Base-by-base conservation (phyloP, 2,113 vertebrate genomes). In the Clinocottus analis region DNA sequence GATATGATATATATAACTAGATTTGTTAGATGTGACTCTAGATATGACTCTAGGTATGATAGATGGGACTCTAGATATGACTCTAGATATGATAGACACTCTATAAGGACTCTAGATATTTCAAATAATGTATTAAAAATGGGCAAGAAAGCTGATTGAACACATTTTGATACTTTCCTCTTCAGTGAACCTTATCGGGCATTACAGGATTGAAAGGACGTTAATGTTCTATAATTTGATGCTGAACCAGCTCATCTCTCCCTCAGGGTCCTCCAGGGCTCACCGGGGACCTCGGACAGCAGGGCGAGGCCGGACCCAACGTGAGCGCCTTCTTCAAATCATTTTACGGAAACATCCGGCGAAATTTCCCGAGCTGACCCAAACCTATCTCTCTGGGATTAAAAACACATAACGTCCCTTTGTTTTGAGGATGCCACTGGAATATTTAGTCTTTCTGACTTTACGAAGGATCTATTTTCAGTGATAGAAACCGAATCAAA, bases 251-350 rank as follows among this genome's bases (percentile, higher is more conserved):
- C 5, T 77, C 35, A 2, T 6, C 41, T 51, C 4, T 51, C 29
- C 67, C 45, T n/a, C 85, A 96, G 95, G 95, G 95, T 82, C 93
- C 95, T 1, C 93, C 94, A 21, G 95, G 95, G 69, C 43, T 95
- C 69, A 91, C 94, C 17, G 95, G 95, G 74, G 95, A 95, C 84
- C 79, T 92, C 3, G 95, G 95, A 49, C 93, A 94, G 75, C 94
- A 94, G 65, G 95, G 95, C 88, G 95, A 95, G 63, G 72, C 93
- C 3, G 95, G 95, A 64, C 81, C 93, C 49, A 95, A 95, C 35
- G 95, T 95, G 80, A 95, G 94, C 86, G 3, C 19, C 29, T n/a
- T 53, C 19, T 45, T 66, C 2, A 10, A 13, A 6, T 25, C 5
- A 53, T 45, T 29, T 53, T 2, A 13, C 3, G 9, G 12, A 29